These are phyloP conservation scores for Cynoglossus semilaevis DNA, from an alignment of 2,113 vertebrate species.

Conservation along the genomic window DNA sequence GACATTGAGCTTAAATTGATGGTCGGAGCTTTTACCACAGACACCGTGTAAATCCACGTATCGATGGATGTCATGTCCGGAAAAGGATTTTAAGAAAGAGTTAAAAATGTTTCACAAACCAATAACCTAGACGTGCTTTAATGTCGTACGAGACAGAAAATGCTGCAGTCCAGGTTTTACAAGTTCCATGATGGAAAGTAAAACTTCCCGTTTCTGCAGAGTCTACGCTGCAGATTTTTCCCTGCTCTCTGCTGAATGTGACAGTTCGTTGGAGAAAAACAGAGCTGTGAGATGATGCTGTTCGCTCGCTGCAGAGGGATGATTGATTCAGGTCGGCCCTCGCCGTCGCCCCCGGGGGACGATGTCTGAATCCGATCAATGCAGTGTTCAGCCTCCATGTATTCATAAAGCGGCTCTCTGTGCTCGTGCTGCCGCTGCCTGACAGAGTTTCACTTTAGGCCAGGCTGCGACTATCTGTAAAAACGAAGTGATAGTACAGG, in stretches of 20 bases:
- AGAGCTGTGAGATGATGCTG: slow-evolving; percentile 5
- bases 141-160: too few relatives aligned
- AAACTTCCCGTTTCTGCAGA: slow-evolving; percentile 11
- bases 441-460: too few relatives aligned
- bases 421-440: background rate
- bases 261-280: slow-evolving; percentile 26
- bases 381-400: background rate
- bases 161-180: background rate
- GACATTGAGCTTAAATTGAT: too few relatives aligned
- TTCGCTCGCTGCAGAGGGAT: slow-evolving; percentile 15
- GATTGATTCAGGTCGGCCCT: slow-evolving; percentile 45
- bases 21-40: too few relatives aligned
- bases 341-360: slow-evolving; percentile 24
- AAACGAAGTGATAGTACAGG: too few relatives aligned
- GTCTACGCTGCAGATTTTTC: slow-evolving; percentile 9
- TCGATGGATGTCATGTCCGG: too few relatives aligned
- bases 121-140: too few relatives aligned
- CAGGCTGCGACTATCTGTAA: too few relatives aligned
- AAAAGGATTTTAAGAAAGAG: too few relatives aligned
- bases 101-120: background rate
- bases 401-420: background rate
- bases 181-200: background rate
- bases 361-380: slow-evolving; percentile 13
- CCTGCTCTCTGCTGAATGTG: slow-evolving; percentile 14
- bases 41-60: too few relatives aligned